phyloP scores from a whole-genome alignment of 2,888 invertebrate genomes.

The Agrotis clavis region DNA sequence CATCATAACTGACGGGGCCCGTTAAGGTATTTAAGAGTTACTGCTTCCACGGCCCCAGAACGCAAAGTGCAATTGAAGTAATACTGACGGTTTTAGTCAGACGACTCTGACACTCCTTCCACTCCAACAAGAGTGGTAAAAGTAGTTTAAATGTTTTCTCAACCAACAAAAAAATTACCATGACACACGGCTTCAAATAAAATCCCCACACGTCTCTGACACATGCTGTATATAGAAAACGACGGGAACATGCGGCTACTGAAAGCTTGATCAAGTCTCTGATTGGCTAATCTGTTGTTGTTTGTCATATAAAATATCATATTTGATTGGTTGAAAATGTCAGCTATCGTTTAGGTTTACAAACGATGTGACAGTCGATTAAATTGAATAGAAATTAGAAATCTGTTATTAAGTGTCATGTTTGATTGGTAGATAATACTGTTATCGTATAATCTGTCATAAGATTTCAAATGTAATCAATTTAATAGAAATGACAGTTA shows the following conservation, averaged over 20 bases:
- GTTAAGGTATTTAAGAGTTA: too few species aligned
- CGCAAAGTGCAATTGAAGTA: too few species aligned
- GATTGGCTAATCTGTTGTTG: slow-evolving; percentile 15
- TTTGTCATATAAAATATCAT: too few species aligned
- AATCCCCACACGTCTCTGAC: too few species aligned
- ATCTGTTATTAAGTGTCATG: not conserved
- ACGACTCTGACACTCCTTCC: too few species aligned
- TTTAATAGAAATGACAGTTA: not conserved
- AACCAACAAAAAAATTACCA: too few species aligned
- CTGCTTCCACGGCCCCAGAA: too few species aligned
- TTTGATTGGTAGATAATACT: slow-evolving; percentile 6
- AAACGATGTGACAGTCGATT: slow-evolving; percentile 1
- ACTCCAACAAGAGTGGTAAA: too few species aligned
- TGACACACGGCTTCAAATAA: too few species aligned
- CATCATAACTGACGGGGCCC: too few species aligned
- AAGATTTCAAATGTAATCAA: not conserved
- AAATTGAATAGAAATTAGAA: not conserved
- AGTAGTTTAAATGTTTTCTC: too few species aligned
- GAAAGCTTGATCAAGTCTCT: slow-evolving; percentile 6
- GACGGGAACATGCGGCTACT: not conserved
- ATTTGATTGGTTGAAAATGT: slow-evolving; percentile 4
- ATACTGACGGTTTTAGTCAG: too few species aligned
- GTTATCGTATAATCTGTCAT: not conserved
- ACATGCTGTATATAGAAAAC: not conserved
- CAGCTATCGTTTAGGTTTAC: not conserved